A percentile compares a stretch with the other conserved stretches of the same genome.
Conservation (phyloP, 35 echinoderm and acorn worm genomes). For the Lytechinus pictus region DNA sequence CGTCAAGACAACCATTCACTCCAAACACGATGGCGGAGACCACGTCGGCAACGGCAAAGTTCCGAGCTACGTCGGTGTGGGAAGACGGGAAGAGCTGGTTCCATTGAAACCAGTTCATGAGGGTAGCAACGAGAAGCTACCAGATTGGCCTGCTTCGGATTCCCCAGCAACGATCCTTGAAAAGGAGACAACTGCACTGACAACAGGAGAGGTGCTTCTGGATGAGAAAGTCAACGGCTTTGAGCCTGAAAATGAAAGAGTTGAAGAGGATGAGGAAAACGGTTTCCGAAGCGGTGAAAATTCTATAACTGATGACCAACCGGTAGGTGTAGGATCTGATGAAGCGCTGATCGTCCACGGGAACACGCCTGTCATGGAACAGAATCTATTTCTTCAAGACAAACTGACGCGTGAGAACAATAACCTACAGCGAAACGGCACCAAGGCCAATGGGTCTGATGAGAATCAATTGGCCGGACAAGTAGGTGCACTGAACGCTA, state of each 20-base stretch:
- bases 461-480: neutral
- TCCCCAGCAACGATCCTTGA: neutral
- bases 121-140: neutral
- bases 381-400: conserved; percentile 35
- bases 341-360: conserved; percentile 43
- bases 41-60: conserved; percentile 47
- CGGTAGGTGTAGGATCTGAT: conserved; percentile 21
- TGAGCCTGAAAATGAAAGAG: neutral
- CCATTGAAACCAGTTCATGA: neutral
- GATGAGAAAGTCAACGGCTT: neutral
- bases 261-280: neutral
- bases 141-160: neutral
- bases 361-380: conserved; percentile 33
- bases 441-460: neutral
- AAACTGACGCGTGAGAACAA: conserved; percentile 30
- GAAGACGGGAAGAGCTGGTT: conserved; percentile 23
- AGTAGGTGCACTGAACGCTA: neutral
- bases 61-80: neutral
- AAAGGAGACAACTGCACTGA: conserved; percentile 21
- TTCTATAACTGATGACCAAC: neutral
- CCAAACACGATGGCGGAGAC: neutral
- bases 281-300: neutral
- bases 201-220: neutral
- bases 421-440: conserved; percentile 38
- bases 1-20: neutral